Conservation (phyloP, 2,888 invertebrate species). For the Aporophyla lueneburgensis region DNA sequence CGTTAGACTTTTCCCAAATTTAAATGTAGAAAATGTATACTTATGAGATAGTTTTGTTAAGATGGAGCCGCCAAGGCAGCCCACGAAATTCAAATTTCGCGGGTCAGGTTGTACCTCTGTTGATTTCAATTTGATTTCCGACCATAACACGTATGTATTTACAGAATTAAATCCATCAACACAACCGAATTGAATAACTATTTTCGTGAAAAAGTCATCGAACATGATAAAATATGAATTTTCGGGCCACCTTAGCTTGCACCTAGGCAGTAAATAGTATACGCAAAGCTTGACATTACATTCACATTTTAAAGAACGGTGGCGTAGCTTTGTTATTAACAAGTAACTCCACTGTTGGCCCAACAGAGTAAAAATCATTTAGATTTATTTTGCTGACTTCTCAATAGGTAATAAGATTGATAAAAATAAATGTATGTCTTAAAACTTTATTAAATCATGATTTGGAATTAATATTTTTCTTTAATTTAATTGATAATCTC, state of each 20-base stretch:
- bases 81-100: too few relatives aligned
- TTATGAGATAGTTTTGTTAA: not conserved
- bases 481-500: not conserved
- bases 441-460: conserved; percentile 2
- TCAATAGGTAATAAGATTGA: not conserved
- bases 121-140: too few relatives aligned
- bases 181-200: too few relatives aligned
- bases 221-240: too few relatives aligned
- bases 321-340: not conserved
- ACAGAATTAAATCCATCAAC: too few relatives aligned
- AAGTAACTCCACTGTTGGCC: not conserved
- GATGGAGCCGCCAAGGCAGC: too few relatives aligned
- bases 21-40: not conserved
- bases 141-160: too few relatives aligned
- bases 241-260: too few relatives aligned
- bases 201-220: too few relatives aligned
- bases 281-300: not conserved
- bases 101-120: too few relatives aligned
- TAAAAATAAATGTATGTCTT: not conserved
- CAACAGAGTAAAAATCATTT: not conserved
- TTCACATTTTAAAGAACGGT: not conserved
- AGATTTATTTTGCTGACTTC: not conserved
- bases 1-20: not conserved
- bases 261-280: not conserved
- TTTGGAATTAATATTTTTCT: conserved; percentile 24